A percentile compares a stretch with the other conserved stretches of the same genome.
phyloP scores from a whole-genome alignment of 2,113 vertebrate species.

The Rhinopomastus cyanomelas region DNA sequence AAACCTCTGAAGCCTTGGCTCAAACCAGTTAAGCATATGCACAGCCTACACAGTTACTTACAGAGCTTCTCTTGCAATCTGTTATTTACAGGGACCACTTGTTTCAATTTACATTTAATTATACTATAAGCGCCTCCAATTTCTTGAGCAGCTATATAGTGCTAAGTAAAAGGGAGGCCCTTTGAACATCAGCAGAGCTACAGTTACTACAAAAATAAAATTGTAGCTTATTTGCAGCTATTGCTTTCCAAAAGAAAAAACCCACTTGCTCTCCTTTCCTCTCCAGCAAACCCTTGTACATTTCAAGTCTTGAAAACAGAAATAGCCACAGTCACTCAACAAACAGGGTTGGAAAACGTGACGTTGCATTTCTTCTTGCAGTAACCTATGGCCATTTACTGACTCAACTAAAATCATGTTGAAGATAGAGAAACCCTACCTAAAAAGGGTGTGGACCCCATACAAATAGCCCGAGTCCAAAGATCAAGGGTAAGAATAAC shows the following conservation, averaged over 20 bases:
- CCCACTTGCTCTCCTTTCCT: not conserved
- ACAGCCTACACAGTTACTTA: not conserved
- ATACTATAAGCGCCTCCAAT: not conserved
- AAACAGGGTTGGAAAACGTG: constrained; percentile 3
- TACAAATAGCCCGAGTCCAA: not conserved
- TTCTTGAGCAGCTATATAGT: not conserved
- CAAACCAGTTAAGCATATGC: not conserved
- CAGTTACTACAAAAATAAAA: not conserved
- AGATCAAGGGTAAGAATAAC: not conserved
- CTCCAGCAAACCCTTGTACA: not conserved
- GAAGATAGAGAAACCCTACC: constrained; percentile 45
- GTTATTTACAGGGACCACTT: not conserved
- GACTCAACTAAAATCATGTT: constrained; percentile 59
- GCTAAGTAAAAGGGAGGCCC: not conserved
- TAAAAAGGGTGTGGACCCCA: not conserved
- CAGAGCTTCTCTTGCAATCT: not conserved
- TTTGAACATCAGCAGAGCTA: not conserved
- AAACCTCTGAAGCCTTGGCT: not conserved
- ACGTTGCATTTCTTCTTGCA: constrained; percentile 62
- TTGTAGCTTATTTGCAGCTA: not conserved
- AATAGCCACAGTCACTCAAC: not conserved
- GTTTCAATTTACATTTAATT: not conserved
- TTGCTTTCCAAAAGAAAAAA: not conserved
- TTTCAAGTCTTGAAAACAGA: not conserved
- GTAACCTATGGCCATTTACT: constrained; percentile 51